Conservation (phyloP, 2,888 invertebrate genomes). For the Tenthredo mesomela region DNA sequence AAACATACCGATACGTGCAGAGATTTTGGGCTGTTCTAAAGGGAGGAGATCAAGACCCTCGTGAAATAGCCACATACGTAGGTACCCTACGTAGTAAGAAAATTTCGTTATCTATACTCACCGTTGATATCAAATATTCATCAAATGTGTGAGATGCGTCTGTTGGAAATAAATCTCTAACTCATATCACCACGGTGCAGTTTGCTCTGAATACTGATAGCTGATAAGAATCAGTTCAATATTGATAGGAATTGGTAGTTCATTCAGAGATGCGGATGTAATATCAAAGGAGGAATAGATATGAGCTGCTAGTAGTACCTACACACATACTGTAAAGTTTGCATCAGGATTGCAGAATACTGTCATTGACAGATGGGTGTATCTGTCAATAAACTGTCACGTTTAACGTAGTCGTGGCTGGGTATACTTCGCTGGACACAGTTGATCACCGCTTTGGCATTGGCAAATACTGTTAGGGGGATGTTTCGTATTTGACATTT, state of each 20-base stretch:
- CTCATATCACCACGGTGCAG: not conserved
- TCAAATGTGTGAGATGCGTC: not conserved
- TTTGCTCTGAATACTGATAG: not conserved
- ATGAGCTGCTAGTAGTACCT: too few relatives aligned
- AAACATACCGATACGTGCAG: constrained; percentile 41
- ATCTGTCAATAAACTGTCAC: constrained; percentile 39
- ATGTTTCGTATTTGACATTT: constrained; percentile 31
- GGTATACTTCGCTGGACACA: not conserved
- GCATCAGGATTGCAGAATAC: not conserved
- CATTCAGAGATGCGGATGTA: not conserved
- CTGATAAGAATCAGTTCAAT: not conserved
- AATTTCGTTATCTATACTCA: not conserved
- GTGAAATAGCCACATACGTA: not conserved
- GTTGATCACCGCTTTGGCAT: constrained; percentile 42
- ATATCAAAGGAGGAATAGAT: not conserved
- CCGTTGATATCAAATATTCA: not conserved
- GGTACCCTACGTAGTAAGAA: not conserved
- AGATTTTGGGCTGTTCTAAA: constrained; percentile 60
- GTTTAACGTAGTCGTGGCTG: not conserved
- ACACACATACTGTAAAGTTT: not conserved
- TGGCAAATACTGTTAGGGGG: constrained; percentile 30
- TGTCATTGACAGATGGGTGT: constrained; percentile 29
- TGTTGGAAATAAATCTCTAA: not conserved
- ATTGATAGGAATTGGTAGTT: not conserved
- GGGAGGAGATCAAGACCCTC: constrained; percentile 1